phyloP scores from a whole-genome alignment of 1,140 invertebrate species.

The Chrysopa pallens region DNA sequence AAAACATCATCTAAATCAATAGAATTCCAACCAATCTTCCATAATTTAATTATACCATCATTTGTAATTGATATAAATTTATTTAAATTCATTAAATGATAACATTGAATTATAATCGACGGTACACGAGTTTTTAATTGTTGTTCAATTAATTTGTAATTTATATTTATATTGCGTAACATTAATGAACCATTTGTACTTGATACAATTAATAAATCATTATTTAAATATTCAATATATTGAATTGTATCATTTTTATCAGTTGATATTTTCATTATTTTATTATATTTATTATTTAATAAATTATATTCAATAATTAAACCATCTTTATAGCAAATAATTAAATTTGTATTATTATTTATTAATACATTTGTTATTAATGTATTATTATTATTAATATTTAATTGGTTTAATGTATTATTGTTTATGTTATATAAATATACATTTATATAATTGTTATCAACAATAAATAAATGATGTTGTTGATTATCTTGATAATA shows the following conservation, averaged over 20 bases:
- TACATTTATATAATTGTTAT: too few relatives aligned
- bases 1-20: not conserved
- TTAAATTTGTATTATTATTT: too few relatives aligned
- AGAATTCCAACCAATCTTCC: slow-evolving; percentile 1
- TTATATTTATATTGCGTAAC: not conserved
- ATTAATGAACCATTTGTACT: slow-evolving; percentile 2
- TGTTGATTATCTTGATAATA: too few relatives aligned
- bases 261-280: not conserved
- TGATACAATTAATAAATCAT: slow-evolving; percentile 2
- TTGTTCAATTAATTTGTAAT: not conserved
- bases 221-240: slow-evolving; percentile 5
- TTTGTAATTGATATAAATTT: slow-evolving; percentile 2
- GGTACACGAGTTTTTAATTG: not conserved
- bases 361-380: too few relatives aligned
- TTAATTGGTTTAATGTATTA: too few relatives aligned
- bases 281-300: not conserved
- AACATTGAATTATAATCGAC: slow-evolving; percentile 1
- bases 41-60: slow-evolving; percentile 5
- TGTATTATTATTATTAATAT: too few relatives aligned
- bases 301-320: too few relatives aligned
- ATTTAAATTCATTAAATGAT: not conserved
- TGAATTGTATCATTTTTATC: slow-evolving; percentile 1
- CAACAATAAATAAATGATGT: too few relatives aligned
- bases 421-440: too few relatives aligned
- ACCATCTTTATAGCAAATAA: too few relatives aligned